phyloP scores from a whole-genome alignment of 1,140 invertebrate species.

The Leptopilina clavipes region DNA sequence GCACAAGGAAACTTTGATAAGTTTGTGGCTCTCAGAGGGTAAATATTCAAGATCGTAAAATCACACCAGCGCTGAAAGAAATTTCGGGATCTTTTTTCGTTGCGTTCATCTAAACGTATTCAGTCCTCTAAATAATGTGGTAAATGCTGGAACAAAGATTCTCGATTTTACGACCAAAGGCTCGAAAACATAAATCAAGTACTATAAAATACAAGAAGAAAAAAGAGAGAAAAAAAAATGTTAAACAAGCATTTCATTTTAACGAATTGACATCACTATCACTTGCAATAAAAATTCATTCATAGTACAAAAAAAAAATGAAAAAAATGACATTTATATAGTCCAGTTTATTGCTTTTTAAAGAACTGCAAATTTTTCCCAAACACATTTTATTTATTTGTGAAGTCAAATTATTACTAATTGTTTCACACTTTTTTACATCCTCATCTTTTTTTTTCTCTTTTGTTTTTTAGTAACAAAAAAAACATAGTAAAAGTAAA shows the following conservation, averaged over 20 bases:
- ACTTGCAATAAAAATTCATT: not conserved
- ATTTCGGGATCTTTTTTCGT: conserved; percentile 38
- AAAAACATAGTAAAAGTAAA: not conserved
- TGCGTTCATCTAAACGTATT: conserved; percentile 22
- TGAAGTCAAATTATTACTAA: not conserved
- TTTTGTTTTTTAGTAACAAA: too few relatives aligned
- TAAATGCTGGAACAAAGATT: conserved; percentile 19
- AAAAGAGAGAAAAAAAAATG: not conserved
- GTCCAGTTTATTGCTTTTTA: not conserved
- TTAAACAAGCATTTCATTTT: not conserved
- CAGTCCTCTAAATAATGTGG: conserved; percentile 24
- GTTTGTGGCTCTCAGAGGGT: conserved; percentile 43
- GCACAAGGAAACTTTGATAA: conserved; percentile 41
- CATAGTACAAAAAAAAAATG: not conserved
- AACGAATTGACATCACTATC: conserved; percentile 13
- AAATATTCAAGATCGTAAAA: conserved; percentile 50
- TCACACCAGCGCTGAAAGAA: conserved; percentile 41
- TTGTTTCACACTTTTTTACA: not conserved
- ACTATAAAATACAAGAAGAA: not conserved
- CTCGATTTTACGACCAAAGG: conserved; percentile 15
- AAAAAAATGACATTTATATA: not conserved
- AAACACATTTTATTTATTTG: too few relatives aligned
- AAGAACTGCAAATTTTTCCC: not conserved
- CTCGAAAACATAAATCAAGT: conserved; percentile 15
- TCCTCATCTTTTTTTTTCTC: too few relatives aligned